Evolutionary conservation across 2,797 vertebrate genomes (phyloP), one percentile per base, ranked within the genome.

Genomic region (Hippocampus kuda): DNA sequence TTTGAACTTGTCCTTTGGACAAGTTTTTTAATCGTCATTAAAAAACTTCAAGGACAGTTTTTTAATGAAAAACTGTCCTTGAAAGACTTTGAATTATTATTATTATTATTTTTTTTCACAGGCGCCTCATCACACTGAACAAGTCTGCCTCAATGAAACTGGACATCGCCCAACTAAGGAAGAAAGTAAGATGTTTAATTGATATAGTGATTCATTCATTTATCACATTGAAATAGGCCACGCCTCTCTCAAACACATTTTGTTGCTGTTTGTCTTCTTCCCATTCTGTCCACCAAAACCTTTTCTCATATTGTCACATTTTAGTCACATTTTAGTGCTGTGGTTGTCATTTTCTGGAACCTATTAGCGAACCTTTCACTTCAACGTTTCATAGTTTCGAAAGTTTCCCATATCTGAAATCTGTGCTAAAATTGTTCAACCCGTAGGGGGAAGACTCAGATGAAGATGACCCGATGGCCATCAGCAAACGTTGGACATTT

Each of bases 91-190:
- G n/a, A n/a, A n/a, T n/a, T n/a, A n/a, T n/a, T n/a, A n/a, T n/a
- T n/a, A n/a, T n/a, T n/a, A n/a, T n/a, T n/a, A n/a, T 53, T 80
- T 84, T 90, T 88, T 81, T 79, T 92, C 91, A 66, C 87, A 99
- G 97, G 84, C 93, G 96, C 72, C 90, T 99, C 72, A 94, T 96
- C 84, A 96, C 97, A 63, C 87, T 99, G 85, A 99, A 99, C 90
- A 98, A 95, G 92, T 97, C 95, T 82, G 93, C 94, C 90, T 96
- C 96, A 88, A 96, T 98, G 97, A 99, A 96, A 93, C 93, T 99
- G 86, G 96, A 99, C 85, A 92, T 98, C 87, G 94, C 91, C 91
- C 92, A 95, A 80, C 93, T 93, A 87, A 96, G 91, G 85, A 99
- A 95, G 90, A 98, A 95, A 91, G 97, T 96, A 92, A 90, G 93